Base-by-base conservation (phyloP, 2,113 vertebrate species). In the Leptodactylus fuscus region DNA sequence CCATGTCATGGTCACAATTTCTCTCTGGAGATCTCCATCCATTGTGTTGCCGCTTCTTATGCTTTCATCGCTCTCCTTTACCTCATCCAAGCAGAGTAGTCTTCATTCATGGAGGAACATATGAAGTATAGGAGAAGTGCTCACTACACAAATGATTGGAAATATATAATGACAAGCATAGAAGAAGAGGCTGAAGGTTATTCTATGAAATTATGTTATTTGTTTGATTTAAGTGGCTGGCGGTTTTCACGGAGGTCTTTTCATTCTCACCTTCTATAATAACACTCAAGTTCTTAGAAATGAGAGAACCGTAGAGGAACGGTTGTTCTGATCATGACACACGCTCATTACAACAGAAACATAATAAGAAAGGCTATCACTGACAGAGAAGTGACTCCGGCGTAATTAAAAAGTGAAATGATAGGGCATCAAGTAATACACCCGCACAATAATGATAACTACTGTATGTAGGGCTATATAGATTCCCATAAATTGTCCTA, bases 221-320 rank as follows among this genome's bases (percentile, higher is more conserved):
- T 32, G 73, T 62, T 34, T 20, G 13, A 22, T 44, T 10, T 5
- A n/a, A 82, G 81, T 38, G 3, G 11, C 70, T 38, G n/a, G 32
- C 13, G 16, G 18, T 51, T 58, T 38, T 65, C 44, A 27, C 44
- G 44, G 29, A 41, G n/a, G 16, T 75, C 24, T 34, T 75, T 48
- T 12, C 32, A 62, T 62, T 74, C 8, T 16, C 53, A 48, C 36
- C n/a, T 16, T 44, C 34, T 46, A 16, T 60, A 55, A 48, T 75
- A 48, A 83, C 70, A 83, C 51, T 55, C 38, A 48, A n/a, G 36
- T 58, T 83, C 81, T 44, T 62, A 34, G 81, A 75, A 83, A 83
- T 60, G 9, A 60, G 9, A 46, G 36, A 75, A 83, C 27, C 16
- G 36, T 11, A 75, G 18, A 65, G 65, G 8, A 41, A 13, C 2